A percentile compares a stretch with the other conserved stretches of the same genome.
These are phyloP conservation scores for Tapera naevia DNA, from an alignment of 2,797 vertebrate genomes.

Conservation along the genomic window DNA sequence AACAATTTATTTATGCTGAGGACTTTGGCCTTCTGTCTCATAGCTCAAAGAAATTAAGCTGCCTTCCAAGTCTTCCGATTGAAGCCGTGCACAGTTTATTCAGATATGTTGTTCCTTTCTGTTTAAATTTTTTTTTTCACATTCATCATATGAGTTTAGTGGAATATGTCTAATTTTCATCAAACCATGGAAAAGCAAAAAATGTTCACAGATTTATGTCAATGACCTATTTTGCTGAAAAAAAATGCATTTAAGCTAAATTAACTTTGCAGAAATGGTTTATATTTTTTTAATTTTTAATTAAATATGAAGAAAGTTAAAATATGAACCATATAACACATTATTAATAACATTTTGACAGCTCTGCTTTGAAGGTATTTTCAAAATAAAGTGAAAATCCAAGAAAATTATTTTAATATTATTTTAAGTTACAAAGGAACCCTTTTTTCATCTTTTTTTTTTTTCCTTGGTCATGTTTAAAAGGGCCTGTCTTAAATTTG, in stretches of 20 bases:
- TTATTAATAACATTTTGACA: constrained; percentile 16
- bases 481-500: neutral
- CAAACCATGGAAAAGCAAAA: neutral
- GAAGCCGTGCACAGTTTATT: neutral
- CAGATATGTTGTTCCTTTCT: constrained; percentile 15
- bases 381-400: neutral
- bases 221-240: neutral
- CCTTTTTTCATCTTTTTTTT: neutral
- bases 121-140: constrained; percentile 38
- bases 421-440: neutral
- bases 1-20: constrained; percentile 11
- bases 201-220: neutral
- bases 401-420: neutral
- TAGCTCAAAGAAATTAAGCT: constrained; percentile 29
- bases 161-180: constrained; percentile 28
- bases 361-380: neutral
- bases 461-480: neutral
- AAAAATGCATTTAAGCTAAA: neutral
- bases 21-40: constrained; percentile 28
- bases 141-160: constrained; percentile 7
- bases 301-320: neutral
- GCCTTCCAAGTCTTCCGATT: constrained; percentile 26
- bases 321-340: neutral
- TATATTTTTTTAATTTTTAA: neutral
- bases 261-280: neutral